Evolutionary conservation across 2,888 invertebrate species (phyloP).

Genomic region (Sisyra terminalis): DNA sequence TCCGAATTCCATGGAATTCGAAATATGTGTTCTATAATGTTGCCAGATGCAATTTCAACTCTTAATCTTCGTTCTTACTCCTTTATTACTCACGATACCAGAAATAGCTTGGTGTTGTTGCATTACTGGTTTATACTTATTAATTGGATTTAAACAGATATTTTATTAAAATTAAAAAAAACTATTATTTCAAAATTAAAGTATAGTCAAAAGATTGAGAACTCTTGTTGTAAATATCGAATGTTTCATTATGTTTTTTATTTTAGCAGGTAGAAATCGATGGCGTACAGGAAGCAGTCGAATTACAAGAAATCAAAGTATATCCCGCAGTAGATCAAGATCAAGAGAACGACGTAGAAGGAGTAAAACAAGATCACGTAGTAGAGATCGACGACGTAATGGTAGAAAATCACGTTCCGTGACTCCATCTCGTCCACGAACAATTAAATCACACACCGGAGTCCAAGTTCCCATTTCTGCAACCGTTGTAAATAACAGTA

Average conservation of each 20-base stretch:
- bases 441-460: constrained; percentile 12
- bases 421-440: constrained; percentile 19
- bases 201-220: too few relatives aligned
- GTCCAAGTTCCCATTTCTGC: constrained; percentile 6
- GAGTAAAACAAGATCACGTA: constrained; percentile 19
- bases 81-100: too few relatives aligned
- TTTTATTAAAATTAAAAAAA: neutral
- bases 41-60: too few relatives aligned
- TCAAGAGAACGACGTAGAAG: constrained; percentile 15
- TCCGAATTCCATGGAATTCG: too few relatives aligned
- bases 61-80: too few relatives aligned
- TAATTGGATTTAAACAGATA: neutral
- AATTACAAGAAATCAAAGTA: constrained; percentile 16
- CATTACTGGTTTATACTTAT: too few relatives aligned
- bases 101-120: too few relatives aligned
- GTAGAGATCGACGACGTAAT: constrained; percentile 19
- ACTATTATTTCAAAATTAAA: neutral
- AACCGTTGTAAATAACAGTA: constrained; percentile 10
- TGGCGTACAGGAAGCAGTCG: constrained; percentile 19
- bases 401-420: constrained; percentile 15
- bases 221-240: neutral
- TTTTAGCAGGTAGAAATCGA: constrained; percentile 4
- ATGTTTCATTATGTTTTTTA: neutral
- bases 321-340: constrained; percentile 10
- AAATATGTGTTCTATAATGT: too few relatives aligned